A percentile compares a stretch with the other conserved stretches of the same genome.
These are phyloP conservation scores for Burhinus oedicnemus DNA, from an alignment of 2,113 vertebrate genomes.

Conservation along the genomic window DNA sequence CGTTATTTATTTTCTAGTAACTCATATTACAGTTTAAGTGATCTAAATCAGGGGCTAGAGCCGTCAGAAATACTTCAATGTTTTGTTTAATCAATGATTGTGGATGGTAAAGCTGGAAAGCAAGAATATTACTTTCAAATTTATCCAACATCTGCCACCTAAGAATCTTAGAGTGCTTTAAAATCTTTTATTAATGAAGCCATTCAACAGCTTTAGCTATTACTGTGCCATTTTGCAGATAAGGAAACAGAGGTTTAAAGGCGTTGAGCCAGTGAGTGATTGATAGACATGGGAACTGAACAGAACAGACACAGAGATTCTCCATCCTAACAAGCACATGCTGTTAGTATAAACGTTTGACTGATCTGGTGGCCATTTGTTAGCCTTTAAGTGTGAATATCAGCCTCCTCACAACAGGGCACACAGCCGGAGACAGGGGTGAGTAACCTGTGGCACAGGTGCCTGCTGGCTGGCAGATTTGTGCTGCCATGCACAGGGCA, in stretches of 20 bases:
- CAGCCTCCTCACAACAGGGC: neutral
- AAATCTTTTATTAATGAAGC: conserved; percentile 34
- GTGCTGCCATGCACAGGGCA: neutral
- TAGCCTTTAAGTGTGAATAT: neutral
- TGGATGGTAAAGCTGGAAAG: neutral
- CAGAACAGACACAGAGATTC: neutral
- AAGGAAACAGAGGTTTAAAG: neutral
- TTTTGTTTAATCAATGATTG: conserved; percentile 11
- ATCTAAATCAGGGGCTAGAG: neutral
- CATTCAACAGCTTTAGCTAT: neutral
- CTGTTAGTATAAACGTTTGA: neutral
- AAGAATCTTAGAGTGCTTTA: neutral
- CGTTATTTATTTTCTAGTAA: conserved; percentile 50
- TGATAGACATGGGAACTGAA: neutral
- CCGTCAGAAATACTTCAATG: neutral
- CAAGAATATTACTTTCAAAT: conserved; percentile 7
- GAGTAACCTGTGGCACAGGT: neutral
- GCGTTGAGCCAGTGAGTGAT: neutral
- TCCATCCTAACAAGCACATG: neutral
- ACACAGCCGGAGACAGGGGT: neutral
- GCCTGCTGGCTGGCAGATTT: neutral
- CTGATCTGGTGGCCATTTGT: neutral
- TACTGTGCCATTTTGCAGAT: neutral
- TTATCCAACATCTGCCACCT: conserved; percentile 5
- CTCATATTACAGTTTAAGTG: neutral